Base-by-base conservation (phyloP, 2,888 invertebrate species). In the Morpho deidamia region DNA sequence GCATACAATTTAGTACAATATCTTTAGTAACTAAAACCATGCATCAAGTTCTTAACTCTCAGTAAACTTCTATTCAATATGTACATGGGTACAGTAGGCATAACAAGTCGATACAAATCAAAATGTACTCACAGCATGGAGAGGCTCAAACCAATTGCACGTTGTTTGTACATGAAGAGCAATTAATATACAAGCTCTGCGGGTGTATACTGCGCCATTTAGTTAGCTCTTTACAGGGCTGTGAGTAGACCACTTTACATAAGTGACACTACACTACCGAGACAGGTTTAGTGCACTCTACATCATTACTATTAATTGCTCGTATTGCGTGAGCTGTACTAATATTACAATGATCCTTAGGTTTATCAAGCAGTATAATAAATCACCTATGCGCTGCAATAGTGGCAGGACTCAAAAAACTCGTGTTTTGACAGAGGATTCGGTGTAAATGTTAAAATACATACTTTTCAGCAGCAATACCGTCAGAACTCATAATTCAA, bases 231-330 rank as follows among this genome's bases (percentile, higher is more conserved):
- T 40, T 41, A 23, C n/a, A 42, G 42, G 42, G 49, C 11, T 11
- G 35, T 12, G 35, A 49, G 42, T 42, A 49, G 11, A 23, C 41
- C 48, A 41, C 42, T 49, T 42, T 42, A 12, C 49, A 49, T 49
- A 42, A 49, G 42, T 49, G 35, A 35, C 12, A 41, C 34, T 42
- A 49, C 35, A 49, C 8, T 47, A 32, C 46, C 32, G 32, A 40
- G 35, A 42, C 34, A 49, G 14, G 40, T 42, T 7, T 14, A 46
- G 46, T 23, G 37, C 46, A 23, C 46, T 39, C 7, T 37, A 5
- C 11, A 14, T 12, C 37, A 23, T 45, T 46, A 14, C 14, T 4
- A 12, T 37, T 11, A 9, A 37, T 8, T 14, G 14, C 46, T 38
- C 44, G 35, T 11, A 11, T 8, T 34, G 23, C 41, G 41, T 8